Conservation (phyloP, 2,797 vertebrate species). For the Peromyscus attwateri region DNA sequence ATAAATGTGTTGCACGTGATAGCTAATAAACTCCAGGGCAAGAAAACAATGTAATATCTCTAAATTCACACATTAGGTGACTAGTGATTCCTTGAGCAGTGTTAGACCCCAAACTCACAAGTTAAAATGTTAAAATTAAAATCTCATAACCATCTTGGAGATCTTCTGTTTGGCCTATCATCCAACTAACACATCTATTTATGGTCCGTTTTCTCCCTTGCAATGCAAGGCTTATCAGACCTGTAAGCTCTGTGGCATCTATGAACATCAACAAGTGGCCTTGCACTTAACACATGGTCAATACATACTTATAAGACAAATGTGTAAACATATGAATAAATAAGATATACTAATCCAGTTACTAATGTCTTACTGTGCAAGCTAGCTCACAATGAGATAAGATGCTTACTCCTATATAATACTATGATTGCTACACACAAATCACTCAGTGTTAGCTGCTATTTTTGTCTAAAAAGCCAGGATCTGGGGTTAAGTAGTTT, state of each 20-base stretch:
- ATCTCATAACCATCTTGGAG: neutral
- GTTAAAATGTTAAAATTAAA: constrained; percentile 7
- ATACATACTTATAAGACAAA: neutral
- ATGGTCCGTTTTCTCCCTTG: neutral
- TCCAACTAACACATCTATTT: neutral
- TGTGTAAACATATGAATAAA: neutral
- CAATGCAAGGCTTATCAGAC: neutral
- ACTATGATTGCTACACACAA: neutral
- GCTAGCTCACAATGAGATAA: neutral
- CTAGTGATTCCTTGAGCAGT: neutral
- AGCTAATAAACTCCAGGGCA: neutral
- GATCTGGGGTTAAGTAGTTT: neutral
- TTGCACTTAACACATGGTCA: neutral
- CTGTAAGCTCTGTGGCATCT: neutral
- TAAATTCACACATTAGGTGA: neutral
- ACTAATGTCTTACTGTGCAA: neutral
- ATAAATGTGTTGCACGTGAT: neutral
- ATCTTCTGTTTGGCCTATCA: neutral
- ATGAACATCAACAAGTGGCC: neutral
- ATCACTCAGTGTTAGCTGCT: neutral
- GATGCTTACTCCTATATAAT: neutral
- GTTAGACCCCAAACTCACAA: neutral
- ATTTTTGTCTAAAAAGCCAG: neutral
- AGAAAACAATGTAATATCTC: neutral
- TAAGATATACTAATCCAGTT: neutral